phyloP scores from a whole-genome alignment of 2,888 invertebrate species.

The Drosophila testacea region DNA sequence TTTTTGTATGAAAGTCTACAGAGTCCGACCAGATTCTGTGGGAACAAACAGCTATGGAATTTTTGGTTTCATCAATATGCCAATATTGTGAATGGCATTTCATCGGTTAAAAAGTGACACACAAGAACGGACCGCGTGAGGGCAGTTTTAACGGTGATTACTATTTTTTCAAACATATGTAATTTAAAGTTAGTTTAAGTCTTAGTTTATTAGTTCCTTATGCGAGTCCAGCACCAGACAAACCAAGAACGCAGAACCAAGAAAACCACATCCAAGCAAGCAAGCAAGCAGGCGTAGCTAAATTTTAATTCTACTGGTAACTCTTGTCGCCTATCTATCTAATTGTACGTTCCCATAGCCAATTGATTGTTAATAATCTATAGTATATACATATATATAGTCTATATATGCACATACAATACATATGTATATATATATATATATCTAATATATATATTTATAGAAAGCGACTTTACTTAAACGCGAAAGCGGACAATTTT shows the following conservation, averaged over 20 bases:
- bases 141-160: conserved; percentile 43
- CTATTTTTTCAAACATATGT: conserved; percentile 48
- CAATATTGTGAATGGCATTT: no score
- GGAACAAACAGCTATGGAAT: no score
- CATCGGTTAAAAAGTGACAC: no score
- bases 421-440: conserved; percentile 10
- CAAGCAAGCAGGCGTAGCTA: conserved; percentile 46
- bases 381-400: conserved; percentile 37
- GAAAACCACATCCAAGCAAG: conserved; percentile 37
- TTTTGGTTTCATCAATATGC: no score
- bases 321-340: conserved; percentile 53
- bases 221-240: conserved; percentile 36
- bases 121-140: no score
- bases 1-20: no score
- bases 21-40: no score
- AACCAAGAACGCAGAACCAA: conserved; percentile 29
- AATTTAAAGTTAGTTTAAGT: conserved; percentile 69
- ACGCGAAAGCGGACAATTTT: conserved; percentile 32
- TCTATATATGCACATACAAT: conserved; percentile 15
- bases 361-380: conserved; percentile 70
- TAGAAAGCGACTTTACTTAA: conserved; percentile 49
- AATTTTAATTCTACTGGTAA: conserved; percentile 46
- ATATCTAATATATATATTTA: conserved; percentile 24
- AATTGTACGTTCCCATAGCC: conserved; percentile 73
- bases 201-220: conserved; percentile 72